phyloP scores from a whole-genome alignment of 2,888 invertebrate species.

The Allolobophora icterica region DNA sequence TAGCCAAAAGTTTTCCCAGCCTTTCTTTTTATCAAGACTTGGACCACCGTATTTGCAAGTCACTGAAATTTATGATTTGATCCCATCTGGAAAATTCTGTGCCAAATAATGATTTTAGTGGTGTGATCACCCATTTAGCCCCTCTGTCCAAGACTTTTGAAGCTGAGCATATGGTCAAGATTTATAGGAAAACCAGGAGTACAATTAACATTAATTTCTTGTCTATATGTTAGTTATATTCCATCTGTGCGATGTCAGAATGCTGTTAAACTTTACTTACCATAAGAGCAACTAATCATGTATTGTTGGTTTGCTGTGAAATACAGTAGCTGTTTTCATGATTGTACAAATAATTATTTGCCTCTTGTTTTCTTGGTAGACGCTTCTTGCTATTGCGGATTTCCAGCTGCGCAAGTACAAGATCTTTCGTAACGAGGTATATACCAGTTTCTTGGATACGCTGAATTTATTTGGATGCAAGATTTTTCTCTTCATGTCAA shows the following conservation, averaged over 20 bases:
- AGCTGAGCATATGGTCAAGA: background rate
- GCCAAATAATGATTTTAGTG: background rate
- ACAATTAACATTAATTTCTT: background rate
- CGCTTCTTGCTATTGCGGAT: background rate
- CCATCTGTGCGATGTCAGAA: background rate
- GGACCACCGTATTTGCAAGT: background rate
- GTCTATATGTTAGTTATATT: background rate
- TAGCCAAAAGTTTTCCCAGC: background rate
- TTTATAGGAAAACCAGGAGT: background rate
- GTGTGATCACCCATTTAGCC: background rate
- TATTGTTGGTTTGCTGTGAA: background rate
- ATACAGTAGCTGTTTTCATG: background rate
- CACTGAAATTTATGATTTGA: background rate
- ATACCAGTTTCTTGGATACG: background rate
- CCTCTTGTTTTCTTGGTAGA: background rate
- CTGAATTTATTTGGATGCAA: background rate
- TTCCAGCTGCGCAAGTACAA: constrained; percentile 18
- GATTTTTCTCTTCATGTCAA: background rate
- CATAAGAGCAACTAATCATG: background rate
- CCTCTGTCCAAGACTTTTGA: background rate
- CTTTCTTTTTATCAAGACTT: background rate
- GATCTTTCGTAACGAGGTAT: background rate
- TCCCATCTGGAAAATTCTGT: background rate
- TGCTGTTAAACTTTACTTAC: background rate
- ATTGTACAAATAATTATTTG: background rate